Evolutionary conservation across 2,797 vertebrate species (phyloP), one percentile per base, ranked within the genome.

Genomic region (Enoplosus armatus): DNA sequence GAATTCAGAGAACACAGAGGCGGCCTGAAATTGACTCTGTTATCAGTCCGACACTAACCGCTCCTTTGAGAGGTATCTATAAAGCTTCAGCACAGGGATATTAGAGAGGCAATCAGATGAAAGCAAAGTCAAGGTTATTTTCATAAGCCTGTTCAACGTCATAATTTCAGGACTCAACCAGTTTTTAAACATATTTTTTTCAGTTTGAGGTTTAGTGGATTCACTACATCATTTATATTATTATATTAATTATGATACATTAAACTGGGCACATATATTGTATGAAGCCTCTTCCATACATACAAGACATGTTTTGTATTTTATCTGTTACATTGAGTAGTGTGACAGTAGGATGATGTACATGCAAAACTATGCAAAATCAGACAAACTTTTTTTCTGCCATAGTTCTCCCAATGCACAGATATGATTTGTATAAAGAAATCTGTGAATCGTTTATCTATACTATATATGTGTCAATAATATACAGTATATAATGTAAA

Each of bases 21-120:
- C 29, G 71, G 45, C 18, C 75, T 85, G 71, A 85, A 91, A 90
- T 84, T 72, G 74, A 65, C 48, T 83, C 60, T 33, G 43, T 59
- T 79, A 84, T 86, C 70, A 58, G 77, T 78, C 37, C 22, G 9
- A 53, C 15, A 22, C 39, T 71, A 72, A 61, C 29, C 3, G 20
- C 63, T 50, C 31, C 56, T 65, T 15, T 39, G 51, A 79, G 48
- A 75, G 37, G 29, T 50, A 62, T 69, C 62, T 58, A 1, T 56
- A 58, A 73, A 61, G 65, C 65, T 58, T 43, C 83, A 66, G 68
- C 54, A 26, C 53, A 6, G 29, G 35, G 68, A 61, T 53, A 71
- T 79, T 66, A 68, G 12, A 69, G 61, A 75, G 51, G 50, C 27
- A 47, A 68, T 60, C 53, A 58, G 41, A 60, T 58, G 14, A 63